Evolutionary conservation across 1,140 invertebrate species (phyloP).

Genomic region (Nasonia vitripennis): DNA sequence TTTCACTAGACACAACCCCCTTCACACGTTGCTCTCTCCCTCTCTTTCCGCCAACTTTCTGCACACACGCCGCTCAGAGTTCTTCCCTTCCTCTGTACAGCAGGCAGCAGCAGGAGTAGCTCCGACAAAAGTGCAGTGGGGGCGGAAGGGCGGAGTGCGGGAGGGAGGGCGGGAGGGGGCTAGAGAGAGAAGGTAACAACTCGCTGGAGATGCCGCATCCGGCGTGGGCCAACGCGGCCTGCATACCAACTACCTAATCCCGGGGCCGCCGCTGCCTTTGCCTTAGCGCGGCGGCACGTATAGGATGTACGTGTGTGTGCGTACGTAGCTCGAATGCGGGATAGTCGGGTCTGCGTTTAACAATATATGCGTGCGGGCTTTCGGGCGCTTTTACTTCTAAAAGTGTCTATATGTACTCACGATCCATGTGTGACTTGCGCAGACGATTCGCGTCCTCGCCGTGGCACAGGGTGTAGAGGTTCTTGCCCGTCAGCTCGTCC

Average conservation of each 20-base stretch:
- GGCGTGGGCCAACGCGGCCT: constrained; percentile 64
- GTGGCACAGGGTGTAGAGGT: constrained; percentile 95
- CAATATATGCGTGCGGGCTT: constrained; percentile 54
- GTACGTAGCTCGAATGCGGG: constrained; percentile 57
- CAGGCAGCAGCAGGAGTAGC: constrained; percentile 11
- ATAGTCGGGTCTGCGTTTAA: constrained; percentile 59
- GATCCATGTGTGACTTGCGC: constrained; percentile 93
- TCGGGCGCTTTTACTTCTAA: background rate
- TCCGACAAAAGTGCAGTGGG: constrained; percentile 13
- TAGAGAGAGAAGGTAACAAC: constrained; percentile 62
- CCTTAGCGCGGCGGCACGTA: constrained; percentile 59
- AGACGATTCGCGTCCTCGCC: constrained; percentile 95
- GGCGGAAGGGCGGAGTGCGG: background rate
- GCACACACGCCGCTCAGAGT: background rate
- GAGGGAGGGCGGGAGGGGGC: constrained; percentile 36
- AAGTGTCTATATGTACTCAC: constrained; percentile 81
- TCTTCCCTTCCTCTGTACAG: background rate
- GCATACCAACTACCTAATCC: constrained; percentile 71
- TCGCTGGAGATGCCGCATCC: constrained; percentile 71
- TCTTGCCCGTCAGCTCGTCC: constrained; percentile 95
- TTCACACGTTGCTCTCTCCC: background rate
- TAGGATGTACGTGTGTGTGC: constrained; percentile 49
- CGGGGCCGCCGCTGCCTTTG: constrained; percentile 59
- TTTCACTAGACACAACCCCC: constrained; percentile 1
- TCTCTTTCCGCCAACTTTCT: background rate